Base-by-base conservation (phyloP, 92 coral and sea anemone genomes). In the Bergia sp. region DNA sequence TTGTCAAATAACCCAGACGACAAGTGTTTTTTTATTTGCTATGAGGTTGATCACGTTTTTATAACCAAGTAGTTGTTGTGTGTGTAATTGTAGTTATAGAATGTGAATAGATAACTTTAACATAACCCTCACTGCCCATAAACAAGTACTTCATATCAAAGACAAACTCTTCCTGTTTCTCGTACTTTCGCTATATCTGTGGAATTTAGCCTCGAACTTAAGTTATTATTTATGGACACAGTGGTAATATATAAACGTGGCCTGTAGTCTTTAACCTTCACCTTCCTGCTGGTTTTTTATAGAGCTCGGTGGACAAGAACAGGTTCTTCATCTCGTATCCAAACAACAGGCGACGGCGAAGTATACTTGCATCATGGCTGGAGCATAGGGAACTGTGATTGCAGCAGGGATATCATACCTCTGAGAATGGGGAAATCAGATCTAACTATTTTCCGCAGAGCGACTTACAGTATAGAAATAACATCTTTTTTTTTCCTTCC, bases 291-390 rank as follows among this genome's bases (percentile, higher is more conserved):
- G 18, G 29, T 29, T 29, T 38, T 69, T 86, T 80, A 44, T 87
- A 96, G 99, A 96, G 99, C 82, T 96, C 99, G 29, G 94, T 96
- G 77, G 99, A 96, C 92, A 96, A 96, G 93, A 93, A 94, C 80
- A 95, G 99, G 7, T 96, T 96, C 88, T 92, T 95, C 88, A 90
- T 95, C 20, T 91, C 96, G 0, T 93, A 90, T 81, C 99, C 99
- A 73, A 92, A 87, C 94, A 96, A 96, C 94, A 94, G 94, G 79
- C 86, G 93, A 69, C 91, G 93, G 75, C 88, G 93, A 72, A 91
- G 96, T 43, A 93, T 93, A 36, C 40, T 92, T 4, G 69, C 93
- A 23, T 89, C 90, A 20, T 85, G 85, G 92, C 1, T 87, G 21
- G 88, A 86, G 36, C 95, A 93, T 39, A 61, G 85, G 57, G 95